Base-by-base conservation (phyloP, 2,888 invertebrate genomes). In the Andrena bucephala region DNA sequence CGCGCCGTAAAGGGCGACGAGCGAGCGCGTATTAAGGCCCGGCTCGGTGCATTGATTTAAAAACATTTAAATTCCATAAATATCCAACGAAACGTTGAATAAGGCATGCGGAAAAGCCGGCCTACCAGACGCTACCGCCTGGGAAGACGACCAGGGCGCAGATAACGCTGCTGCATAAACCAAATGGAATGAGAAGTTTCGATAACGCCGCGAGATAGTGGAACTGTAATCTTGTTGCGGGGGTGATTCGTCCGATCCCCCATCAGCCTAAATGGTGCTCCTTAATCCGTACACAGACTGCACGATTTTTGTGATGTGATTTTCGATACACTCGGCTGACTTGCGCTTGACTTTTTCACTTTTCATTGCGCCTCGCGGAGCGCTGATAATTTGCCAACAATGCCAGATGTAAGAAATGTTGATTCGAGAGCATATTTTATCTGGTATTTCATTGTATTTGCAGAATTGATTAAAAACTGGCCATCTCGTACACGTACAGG, bases 41-140 rank as follows among this genome's bases (percentile, higher is more conserved):
- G 73, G 78, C 84, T 85, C 76, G 85, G 79, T 85, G 88, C 90
- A 89, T 89, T 87, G 89, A 89, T 89, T 87, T 90, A 88, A 87
- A 90, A 89, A 89, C 89, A 90, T 89, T 89, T 89, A 90, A 89
- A 89, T 89, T 90, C 90, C 88, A 89, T 89, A 89, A 89, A 89
- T 89, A 89, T 89, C 89, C 88, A 85, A 90, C 90, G 87, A 83
- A 82, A 87, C 87, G 90, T 89, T 89, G 90, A 89, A 89, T 89
- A 89, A 89, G 81, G 89, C 90, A 89, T 89, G 87, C 83, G 85
- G 85, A 75, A 81, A 90, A 89, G 85, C 85, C 83, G 71, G 72
- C 73, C 77, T 81, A 76, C 63, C 77, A 57, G 24, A 57, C 57
- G 27, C 42, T 50, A 65, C 69, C 52, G 73, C 65, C 68, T 72